Evolutionary conservation across 2,797 vertebrate genomes (phyloP).

Genomic region (Chelidonichthys spinosus): DNA sequence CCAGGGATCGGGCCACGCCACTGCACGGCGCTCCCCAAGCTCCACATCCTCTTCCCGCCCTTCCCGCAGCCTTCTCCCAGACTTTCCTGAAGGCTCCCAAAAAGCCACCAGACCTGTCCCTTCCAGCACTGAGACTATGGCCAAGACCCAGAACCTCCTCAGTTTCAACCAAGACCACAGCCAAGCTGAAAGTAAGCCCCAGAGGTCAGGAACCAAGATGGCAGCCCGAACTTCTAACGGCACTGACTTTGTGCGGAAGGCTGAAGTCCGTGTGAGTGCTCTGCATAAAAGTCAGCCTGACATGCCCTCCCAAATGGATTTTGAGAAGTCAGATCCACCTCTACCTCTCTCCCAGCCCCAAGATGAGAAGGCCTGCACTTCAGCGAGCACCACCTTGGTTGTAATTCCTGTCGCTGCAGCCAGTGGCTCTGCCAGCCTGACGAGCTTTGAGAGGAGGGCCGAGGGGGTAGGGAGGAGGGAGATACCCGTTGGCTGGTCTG

Average conservation of each 20-base stretch:
- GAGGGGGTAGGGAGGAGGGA: conserved; percentile 68
- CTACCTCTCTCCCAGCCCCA: conserved; percentile 80
- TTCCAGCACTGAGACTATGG: conserved; percentile 92
- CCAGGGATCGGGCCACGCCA: conserved; percentile 59
- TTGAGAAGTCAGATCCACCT: conserved; percentile 80
- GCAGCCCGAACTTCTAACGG: conserved; percentile 84
- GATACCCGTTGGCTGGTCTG: conserved; percentile 53
- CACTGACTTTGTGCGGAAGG: conserved; percentile 96
- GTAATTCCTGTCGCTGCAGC: conserved; percentile 42
- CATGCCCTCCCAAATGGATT: conserved; percentile 73
- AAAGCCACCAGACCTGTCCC: conserved; percentile 91
- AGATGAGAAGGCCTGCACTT: conserved; percentile 77
- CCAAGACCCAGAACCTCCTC: conserved; percentile 86
- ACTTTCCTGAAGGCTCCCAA: conserved; percentile 90
- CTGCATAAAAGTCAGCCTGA: conserved; percentile 82
- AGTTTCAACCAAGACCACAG: conserved; percentile 60
- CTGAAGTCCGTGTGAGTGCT: conserved; percentile 92
- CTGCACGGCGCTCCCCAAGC: conserved; percentile 74
- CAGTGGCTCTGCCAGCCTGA: conserved; percentile 36
- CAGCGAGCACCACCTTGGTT: conserved; percentile 49
- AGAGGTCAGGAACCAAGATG: conserved; percentile 79
- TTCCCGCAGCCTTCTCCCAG: conserved; percentile 77
- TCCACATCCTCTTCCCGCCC: conserved; percentile 69
- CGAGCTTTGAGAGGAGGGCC: conserved; percentile 70
- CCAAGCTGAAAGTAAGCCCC: conserved; percentile 56